Conservation (phyloP, 2,888 invertebrate species). For the Junonia oenone region DNA sequence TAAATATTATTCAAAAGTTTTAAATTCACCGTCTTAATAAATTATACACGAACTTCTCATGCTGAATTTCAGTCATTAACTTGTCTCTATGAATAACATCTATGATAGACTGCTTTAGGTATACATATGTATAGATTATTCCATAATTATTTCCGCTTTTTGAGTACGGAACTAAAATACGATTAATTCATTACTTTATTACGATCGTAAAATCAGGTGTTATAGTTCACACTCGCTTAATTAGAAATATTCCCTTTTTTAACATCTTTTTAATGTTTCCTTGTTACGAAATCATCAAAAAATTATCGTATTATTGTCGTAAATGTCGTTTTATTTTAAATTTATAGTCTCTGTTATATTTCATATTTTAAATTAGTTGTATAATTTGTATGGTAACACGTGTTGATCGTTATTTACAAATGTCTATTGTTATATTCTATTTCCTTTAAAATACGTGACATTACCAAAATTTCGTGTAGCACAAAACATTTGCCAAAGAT, state of each 20-base stretch:
- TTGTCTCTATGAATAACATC: too few species aligned
- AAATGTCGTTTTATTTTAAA: neutral
- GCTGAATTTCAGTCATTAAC: too few species aligned
- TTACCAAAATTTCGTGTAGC: neutral
- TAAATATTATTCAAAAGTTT: too few species aligned
- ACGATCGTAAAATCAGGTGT: conserved; percentile 47
- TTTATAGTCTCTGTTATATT: neutral
- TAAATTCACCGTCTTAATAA: too few species aligned
- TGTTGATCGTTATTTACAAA: neutral
- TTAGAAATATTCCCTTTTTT: conserved; percentile 18
- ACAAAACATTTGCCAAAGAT: neutral
- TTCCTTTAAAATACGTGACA: neutral
- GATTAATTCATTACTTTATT: conserved; percentile 28
- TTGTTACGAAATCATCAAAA: conserved; percentile 5
- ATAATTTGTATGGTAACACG: neutral
- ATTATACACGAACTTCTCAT: too few species aligned
- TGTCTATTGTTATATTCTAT: neutral
- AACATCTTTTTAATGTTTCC: conserved; percentile 11
- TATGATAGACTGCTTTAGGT: too few species aligned
- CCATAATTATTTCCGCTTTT: conserved; percentile 12
- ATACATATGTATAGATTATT: too few species aligned
- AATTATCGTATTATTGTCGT: neutral
- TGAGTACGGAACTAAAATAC: conserved; percentile 6
- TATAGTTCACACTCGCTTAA: conserved; percentile 32
- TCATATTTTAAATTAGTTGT: neutral